phyloP scores from a whole-genome alignment of 2,888 invertebrate species.

The Chrysolina haemoptera region DNA sequence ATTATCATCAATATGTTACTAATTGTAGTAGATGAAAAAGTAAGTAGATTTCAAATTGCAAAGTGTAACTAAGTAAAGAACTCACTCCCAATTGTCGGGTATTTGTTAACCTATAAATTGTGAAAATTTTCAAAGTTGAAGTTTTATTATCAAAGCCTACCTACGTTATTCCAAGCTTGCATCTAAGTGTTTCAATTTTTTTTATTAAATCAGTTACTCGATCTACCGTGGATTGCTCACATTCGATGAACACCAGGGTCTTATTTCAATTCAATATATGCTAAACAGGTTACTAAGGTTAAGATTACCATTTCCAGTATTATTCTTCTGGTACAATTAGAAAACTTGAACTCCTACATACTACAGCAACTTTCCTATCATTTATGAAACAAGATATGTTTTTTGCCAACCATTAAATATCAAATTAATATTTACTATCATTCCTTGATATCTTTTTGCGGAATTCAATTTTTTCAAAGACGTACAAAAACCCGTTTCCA shows the following conservation, averaged over 20 bases:
- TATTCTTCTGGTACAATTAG: neutral
- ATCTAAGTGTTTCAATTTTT: too few species aligned
- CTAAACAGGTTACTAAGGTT: neutral
- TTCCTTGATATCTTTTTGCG: slow-evolving; percentile 30
- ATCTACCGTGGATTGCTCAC: too few species aligned
- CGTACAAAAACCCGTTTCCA: slow-evolving; percentile 35
- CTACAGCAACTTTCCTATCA: neutral
- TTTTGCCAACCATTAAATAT: slow-evolving; percentile 30
- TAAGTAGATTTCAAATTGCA: too few species aligned
- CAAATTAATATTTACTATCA: slow-evolving; percentile 37
- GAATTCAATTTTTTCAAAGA: slow-evolving; percentile 16
- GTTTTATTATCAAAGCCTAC: too few species aligned
- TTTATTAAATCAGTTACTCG: too few species aligned
- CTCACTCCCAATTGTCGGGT: too few species aligned
- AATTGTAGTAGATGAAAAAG: too few species aligned
- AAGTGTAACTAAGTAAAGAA: too few species aligned
- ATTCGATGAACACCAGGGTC: neutral
- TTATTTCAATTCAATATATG: neutral
- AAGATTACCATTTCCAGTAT: neutral
- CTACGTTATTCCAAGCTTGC: too few species aligned
- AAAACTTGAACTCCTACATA: slow-evolving; percentile 11
- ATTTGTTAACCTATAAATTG: too few species aligned
- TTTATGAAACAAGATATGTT: neutral
- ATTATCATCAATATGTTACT: too few species aligned
- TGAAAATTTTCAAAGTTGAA: too few species aligned